Evolutionary conservation across 2,797 vertebrate species (phyloP).

Genomic region (Malacoraja senta): DNA sequence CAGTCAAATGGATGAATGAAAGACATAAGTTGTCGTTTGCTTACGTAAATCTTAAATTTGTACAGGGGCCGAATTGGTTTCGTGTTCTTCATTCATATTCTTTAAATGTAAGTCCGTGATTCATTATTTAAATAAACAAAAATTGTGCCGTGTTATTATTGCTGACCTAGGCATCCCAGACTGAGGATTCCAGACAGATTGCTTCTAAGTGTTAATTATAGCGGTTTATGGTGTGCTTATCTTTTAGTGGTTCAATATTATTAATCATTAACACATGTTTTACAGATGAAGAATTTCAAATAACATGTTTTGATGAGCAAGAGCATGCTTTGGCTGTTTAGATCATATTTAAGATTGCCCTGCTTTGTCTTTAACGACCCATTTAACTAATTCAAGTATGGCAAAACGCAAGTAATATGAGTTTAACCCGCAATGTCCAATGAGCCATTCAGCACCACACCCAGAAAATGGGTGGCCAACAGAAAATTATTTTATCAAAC

Average conservation of each 20-base stretch:
- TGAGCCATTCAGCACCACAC: slow-evolving; percentile 18
- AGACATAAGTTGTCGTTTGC: slow-evolving; percentile 2
- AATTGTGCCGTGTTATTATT: slow-evolving; percentile 18
- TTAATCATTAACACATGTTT: slow-evolving; percentile 38
- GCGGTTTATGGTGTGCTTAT: slow-evolving; percentile 25
- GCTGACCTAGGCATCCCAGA: slow-evolving; percentile 33
- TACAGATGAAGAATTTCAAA: slow-evolving; percentile 31
- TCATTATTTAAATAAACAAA: slow-evolving; percentile 36
- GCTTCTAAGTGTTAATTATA: slow-evolving; percentile 38
- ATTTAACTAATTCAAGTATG: slow-evolving; percentile 32
- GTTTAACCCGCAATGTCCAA: slow-evolving; percentile 29
- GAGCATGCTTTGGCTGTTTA: slow-evolving; percentile 3
- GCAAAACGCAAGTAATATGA: background rate
- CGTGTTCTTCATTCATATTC: background rate
- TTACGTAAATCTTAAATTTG: slow-evolving; percentile 16
- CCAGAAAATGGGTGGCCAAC: background rate
- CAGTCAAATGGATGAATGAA: slow-evolving; percentile 23
- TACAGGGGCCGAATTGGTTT: background rate
- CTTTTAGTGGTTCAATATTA: slow-evolving; percentile 37
- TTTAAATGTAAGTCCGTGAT: background rate
- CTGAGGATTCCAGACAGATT: slow-evolving; percentile 35
- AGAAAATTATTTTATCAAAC: background rate
- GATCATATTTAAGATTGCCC: slow-evolving; percentile 33
- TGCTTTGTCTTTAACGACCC: slow-evolving; percentile 2
- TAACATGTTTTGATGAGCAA: slow-evolving; percentile 34